Conservation (phyloP, 2,113 vertebrate genomes). For the Carlito syrichta region DNA sequence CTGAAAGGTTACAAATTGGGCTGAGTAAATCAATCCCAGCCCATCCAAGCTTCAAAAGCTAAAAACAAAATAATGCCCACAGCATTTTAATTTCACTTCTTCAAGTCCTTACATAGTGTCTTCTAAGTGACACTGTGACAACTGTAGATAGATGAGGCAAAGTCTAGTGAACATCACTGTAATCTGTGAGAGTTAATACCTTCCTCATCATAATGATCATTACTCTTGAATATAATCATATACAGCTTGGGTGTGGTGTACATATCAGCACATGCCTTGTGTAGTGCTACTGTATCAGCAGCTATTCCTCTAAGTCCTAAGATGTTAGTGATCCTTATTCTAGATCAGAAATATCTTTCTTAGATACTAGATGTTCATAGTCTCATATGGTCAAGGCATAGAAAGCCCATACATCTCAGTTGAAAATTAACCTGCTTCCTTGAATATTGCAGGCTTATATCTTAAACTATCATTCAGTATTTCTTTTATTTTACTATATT, state of each 20-base stretch:
- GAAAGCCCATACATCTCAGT: background rate
- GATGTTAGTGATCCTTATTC: background rate
- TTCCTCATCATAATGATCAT: background rate
- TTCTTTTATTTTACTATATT: too few species aligned
- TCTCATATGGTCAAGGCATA: background rate
- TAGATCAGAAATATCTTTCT: background rate
- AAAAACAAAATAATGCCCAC: background rate
- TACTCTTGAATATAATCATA: background rate
- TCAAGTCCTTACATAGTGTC: background rate
- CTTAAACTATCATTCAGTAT: background rate
- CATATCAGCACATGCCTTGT: background rate
- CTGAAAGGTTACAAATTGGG: background rate
- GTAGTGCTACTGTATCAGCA: background rate
- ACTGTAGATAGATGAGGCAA: background rate
- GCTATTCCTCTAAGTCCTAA: background rate
- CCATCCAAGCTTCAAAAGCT: background rate
- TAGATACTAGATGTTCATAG: background rate
- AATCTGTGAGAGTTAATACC: background rate
- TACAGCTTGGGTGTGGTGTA: background rate
- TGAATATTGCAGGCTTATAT: background rate
- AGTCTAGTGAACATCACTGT: background rate
- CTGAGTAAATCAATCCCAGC: background rate
- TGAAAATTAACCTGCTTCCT: background rate
- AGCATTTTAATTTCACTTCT: background rate
- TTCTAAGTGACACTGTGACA: background rate